Base-by-base conservation (phyloP, 1,140 invertebrate genomes). In the Papilio glaucus region DNA sequence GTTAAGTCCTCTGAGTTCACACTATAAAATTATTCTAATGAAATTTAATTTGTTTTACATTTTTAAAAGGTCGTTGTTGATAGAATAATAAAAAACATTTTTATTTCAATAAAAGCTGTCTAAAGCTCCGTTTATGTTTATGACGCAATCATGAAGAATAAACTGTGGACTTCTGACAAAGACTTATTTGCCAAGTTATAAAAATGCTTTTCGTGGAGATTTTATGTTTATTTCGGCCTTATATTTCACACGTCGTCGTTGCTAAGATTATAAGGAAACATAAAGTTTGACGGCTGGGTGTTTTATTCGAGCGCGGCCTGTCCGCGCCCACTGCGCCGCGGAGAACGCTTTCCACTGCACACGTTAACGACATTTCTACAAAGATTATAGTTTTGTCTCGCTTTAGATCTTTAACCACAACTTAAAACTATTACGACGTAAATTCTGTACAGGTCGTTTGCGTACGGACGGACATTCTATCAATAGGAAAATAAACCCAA, bases 151-250 rank as follows among this genome's bases (percentile, higher is more conserved):
- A 80, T 80, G 80, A 72, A 79, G 75, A 78, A 86, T 82, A 83
- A 80, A 83, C 65, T 71, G 74, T 80, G 72, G 77, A 75, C 71
- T 82, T 82, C 81, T 82, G 82, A 88, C 87, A 89, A 86, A 86
- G 85, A 85, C 82, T 89, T 88, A 88, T 88, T 89, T 88, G 81
- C 81, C 49, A 77, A 86, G 89, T 86, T 86, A 85, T 90, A 89
- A 90, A 89, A 85, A 85, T 75, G 71, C 65, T 73, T 74, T 71
- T 73, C 60, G 73, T 77, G 73, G 74, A 77, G 63, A 81, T 86
- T 89, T 89, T 88, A 90, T 85, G 85, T 86, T 88, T 84, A 87
- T 85, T 85, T 76, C 81, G 71, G 77, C 82, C 80, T 83, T 85
- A 85, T 85, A 85, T 89, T 90, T 89, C 86, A 87, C 85, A 87